phyloP scores from a whole-genome alignment of 2,888 invertebrate genomes.

The Andrena flavipes region DNA sequence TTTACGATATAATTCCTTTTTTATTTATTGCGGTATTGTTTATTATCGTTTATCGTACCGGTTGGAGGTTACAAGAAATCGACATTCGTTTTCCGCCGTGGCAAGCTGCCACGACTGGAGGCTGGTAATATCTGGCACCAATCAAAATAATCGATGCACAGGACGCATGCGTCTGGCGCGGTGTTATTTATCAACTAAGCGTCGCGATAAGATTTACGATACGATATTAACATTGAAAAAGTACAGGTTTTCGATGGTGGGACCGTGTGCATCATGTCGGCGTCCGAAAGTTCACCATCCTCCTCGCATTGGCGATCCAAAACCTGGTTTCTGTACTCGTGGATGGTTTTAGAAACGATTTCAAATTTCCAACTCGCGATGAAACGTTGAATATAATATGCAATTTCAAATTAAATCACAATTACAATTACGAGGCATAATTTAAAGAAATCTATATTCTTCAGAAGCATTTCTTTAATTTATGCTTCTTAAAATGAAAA shows the following conservation, averaged over 20 bases:
- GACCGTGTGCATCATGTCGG: not conserved
- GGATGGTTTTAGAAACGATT: too few species aligned
- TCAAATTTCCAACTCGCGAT: not conserved
- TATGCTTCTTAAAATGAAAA: not conserved
- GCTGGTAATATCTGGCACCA: constrained; percentile 65
- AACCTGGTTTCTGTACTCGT: not conserved
- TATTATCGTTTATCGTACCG: constrained; percentile 36
- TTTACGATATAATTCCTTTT: not conserved
- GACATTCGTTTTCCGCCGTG: constrained; percentile 61
- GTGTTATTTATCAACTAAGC: constrained; percentile 65
- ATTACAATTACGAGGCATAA: too few species aligned
- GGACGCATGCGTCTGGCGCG: constrained; percentile 65
- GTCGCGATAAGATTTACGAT: constrained; percentile 52
- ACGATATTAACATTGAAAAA: constrained; percentile 49
- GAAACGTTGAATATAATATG: too few species aligned
- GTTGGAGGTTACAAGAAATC: constrained; percentile 55
- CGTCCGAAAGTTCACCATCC: not conserved
- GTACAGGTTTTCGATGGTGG: constrained; percentile 1
- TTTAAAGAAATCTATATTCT: not conserved
- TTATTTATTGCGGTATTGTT: constrained; percentile 2
- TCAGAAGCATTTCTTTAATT: not conserved
- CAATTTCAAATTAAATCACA: too few species aligned
- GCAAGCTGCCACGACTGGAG: constrained; percentile 65
- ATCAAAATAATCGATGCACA: constrained; percentile 70
- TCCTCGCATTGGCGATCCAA: not conserved